A percentile compares a stretch with the other conserved stretches of the same genome.
Evolutionary conservation across 2,797 vertebrate genomes (phyloP).

Genomic region (Microctenopoma lineatum): DNA sequence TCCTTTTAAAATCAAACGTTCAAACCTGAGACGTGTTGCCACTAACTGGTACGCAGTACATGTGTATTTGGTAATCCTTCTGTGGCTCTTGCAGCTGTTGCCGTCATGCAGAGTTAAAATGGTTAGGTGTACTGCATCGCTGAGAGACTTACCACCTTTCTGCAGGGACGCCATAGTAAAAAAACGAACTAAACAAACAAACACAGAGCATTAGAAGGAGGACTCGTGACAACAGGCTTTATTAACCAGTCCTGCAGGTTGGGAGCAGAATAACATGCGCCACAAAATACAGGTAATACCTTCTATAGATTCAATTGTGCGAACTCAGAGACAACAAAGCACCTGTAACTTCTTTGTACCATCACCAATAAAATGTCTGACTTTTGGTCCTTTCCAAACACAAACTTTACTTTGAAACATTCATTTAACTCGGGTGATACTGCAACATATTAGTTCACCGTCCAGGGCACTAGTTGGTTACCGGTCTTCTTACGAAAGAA

Average conservation of each 20-base stretch:
- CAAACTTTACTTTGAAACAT: conserved; percentile 10
- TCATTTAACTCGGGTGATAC: background rate
- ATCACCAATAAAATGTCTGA: conserved; percentile 1
- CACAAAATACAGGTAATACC: conserved; percentile 10
- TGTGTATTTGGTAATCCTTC: too few relatives aligned
- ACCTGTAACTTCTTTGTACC: background rate
- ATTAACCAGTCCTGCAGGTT: conserved; percentile 54
- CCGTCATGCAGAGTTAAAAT: background rate
- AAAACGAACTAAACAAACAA: background rate
- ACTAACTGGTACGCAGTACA: too few relatives aligned
- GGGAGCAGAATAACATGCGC: conserved; percentile 29
- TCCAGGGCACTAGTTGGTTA: conserved; percentile 11
- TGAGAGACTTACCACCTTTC: background rate
- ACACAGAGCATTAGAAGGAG: background rate
- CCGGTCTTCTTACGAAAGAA: conserved; percentile 25
- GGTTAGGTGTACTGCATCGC: background rate
- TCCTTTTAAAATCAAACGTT: too few relatives aligned
- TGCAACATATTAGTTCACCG: background rate
- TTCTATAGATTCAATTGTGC: background rate
- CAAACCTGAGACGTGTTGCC: too few relatives aligned
- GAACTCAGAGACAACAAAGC: background rate
- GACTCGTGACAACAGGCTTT: conserved; percentile 42
- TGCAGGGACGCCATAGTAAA: too few relatives aligned
- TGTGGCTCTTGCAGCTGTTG: background rate
- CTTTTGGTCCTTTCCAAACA: conserved; percentile 53